Base-by-base conservation (phyloP, 92 coral and sea anemone species). In the Scolanthus callimorphus region DNA sequence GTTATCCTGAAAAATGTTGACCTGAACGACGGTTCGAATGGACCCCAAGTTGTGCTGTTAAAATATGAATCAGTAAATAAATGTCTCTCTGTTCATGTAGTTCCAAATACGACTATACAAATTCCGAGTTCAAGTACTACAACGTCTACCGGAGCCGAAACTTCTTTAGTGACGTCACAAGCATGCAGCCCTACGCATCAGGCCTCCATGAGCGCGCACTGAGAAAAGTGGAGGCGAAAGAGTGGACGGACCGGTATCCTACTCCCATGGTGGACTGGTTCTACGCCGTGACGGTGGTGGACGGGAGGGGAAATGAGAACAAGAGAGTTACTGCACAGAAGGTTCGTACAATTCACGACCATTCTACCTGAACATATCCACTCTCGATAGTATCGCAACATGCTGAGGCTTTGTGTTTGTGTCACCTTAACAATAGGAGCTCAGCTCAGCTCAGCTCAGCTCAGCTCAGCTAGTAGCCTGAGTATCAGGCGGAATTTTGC, bases 251-350 rank as follows among this genome's bases (percentile, higher is more conserved):
- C 76, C 55, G 73, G 49, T 88, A 77, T 38, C 98, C 98, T 15
- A 67, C 90, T 1, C 20, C 80, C n/a, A 73, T 70, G 51, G 67
- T 54, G 2, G 67, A 73, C 39, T 73, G 88, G 68, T 92, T 74
- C 34, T 92, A 92, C 57, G 98, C 96, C 37, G 90, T 92, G 24
- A 92, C 98, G 23, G 56, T 80, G 48, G 98, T 92, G 17, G 65
- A 84, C 53, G 79, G 91, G 12, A 76, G 77, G 27, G 96, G 95
- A 6, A 59, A 62, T 29, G 96, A 92, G 61, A 57, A 55, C 28
- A 76, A 63, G 49, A 29, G 22, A 4, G 96, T 84, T 54, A 74
- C 56, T 1, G 63, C 92, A 21, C 73, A 71, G 47, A 75, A 62
- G 97, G 97, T 66, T n/a, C n/a, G n/a, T n/a, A n/a, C n/a, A n/a